A percentile compares a stretch with the other conserved stretches of the same genome.
Evolutionary conservation across 2,888 invertebrate genomes (phyloP).

Genomic region (Scotopteryx bipunctaria): DNA sequence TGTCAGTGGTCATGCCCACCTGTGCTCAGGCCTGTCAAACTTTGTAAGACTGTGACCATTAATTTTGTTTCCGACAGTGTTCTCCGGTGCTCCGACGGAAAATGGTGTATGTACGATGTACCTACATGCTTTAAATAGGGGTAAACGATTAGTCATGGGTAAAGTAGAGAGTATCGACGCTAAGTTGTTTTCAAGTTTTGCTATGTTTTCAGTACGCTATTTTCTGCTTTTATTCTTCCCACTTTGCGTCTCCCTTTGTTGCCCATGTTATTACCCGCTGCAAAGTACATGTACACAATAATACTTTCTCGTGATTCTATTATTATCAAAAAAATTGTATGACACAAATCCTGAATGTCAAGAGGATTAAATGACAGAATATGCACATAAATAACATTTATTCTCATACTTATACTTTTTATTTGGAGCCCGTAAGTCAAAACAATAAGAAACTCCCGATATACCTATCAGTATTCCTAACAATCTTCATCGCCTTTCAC

Average conservation of each 20-base stretch:
- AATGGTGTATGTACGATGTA: conserved; percentile 23
- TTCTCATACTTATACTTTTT: neutral
- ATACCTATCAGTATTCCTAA: conserved; percentile 7
- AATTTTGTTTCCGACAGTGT: conserved; percentile 34
- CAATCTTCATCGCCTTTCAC: conserved; percentile 18
- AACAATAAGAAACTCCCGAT: conserved; percentile 17
- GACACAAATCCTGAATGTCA: too few relatives aligned
- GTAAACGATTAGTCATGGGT: conserved; percentile 16
- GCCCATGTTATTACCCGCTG: neutral
- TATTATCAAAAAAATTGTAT: too few relatives aligned
- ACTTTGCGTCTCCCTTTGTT: neutral
- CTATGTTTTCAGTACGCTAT: neutral
- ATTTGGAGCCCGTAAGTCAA: conserved; percentile 14
- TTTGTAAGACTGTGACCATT: conserved; percentile 31
- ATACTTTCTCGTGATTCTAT: too few relatives aligned
- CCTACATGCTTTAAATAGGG: conserved; percentile 16
- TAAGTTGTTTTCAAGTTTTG: conserved; percentile 9
- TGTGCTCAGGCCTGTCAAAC: conserved; percentile 37
- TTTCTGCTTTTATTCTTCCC: neutral
- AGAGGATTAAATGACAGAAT: too few relatives aligned
- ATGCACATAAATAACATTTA: too few relatives aligned
- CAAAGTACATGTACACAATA: neutral
- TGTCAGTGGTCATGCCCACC: conserved; percentile 38
- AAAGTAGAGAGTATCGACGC: conserved; percentile 10
- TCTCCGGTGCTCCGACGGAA: conserved; percentile 27